A percentile compares a stretch with the other conserved stretches of the same genome.
These are phyloP conservation scores for Aporrectodea caliginosa DNA, from an alignment of 1,140 invertebrate species.

Conservation along the genomic window DNA sequence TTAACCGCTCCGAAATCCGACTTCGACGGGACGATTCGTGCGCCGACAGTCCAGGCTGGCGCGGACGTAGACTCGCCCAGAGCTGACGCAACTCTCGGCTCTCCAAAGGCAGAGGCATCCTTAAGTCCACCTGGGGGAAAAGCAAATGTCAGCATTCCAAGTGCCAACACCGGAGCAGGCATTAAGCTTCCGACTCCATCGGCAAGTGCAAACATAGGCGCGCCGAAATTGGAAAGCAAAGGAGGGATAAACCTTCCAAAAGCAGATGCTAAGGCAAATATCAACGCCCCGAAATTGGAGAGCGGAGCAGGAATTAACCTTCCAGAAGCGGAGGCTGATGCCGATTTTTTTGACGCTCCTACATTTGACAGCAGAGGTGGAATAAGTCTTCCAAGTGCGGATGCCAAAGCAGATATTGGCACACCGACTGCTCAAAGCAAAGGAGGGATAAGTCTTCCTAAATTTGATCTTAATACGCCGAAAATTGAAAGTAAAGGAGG, in stretches of 20 bases:
- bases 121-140: no score
- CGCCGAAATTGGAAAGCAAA: background rate
- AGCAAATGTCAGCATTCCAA: background rate
- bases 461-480: no score
- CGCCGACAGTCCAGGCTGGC: background rate
- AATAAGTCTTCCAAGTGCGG: no score
- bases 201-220: background rate
- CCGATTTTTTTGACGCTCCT: background rate
- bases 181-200: background rate
- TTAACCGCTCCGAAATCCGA: no score
- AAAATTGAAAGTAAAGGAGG: background rate
- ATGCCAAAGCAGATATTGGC: background rate
- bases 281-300: background rate
- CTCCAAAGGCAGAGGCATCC: background rate
- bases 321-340: background rate
- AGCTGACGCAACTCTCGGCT: background rate
- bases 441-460: no score
- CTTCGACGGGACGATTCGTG: background rate
- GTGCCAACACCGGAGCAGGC: background rate
- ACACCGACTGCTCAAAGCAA: no score
- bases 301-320: background rate
- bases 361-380: background rate
- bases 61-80: background rate
- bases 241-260: background rate
- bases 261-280: background rate